phyloP scores from a whole-genome alignment of 2,113 vertebrate genomes.

The Narcine bancroftii region DNA sequence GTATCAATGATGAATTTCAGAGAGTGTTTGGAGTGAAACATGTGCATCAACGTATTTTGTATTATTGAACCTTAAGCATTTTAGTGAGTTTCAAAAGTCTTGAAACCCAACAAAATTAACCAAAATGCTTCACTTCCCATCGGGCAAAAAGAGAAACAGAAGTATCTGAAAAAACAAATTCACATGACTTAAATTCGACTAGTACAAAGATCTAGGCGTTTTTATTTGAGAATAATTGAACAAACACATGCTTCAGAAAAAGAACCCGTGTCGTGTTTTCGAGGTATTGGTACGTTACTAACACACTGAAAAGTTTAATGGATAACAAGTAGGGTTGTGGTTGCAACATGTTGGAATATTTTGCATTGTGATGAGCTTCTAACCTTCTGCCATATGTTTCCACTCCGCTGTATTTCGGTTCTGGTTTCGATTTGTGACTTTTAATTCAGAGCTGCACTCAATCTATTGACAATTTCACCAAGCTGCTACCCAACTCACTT shows the following conservation, averaged over 20 bases:
- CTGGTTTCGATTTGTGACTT: neutral
- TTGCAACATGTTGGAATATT: constrained; percentile 28
- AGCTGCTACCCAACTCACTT: neutral
- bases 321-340: neutral
- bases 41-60: neutral
- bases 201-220: neutral
- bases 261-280: neutral
- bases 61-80: too few species aligned
- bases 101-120: neutral
- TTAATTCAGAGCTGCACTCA: neutral
- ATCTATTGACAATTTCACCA: neutral
- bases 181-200: neutral
- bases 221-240: neutral
- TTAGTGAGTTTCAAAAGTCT: neutral
- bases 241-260: neutral
- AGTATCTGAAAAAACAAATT: neutral
- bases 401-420: neutral
- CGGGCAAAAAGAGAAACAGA: neutral
- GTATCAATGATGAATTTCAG: neutral
- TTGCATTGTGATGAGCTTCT: neutral
- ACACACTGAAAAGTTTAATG: neutral
- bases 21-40: neutral
- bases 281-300: neutral
- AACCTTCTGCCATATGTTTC: neutral
- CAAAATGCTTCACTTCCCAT: neutral